Percentiles rank a stretch among this genome's conserved stretches.
Conservation (phyloP, 2,113 vertebrate genomes). For the Aspidoscelis tigris region DNA sequence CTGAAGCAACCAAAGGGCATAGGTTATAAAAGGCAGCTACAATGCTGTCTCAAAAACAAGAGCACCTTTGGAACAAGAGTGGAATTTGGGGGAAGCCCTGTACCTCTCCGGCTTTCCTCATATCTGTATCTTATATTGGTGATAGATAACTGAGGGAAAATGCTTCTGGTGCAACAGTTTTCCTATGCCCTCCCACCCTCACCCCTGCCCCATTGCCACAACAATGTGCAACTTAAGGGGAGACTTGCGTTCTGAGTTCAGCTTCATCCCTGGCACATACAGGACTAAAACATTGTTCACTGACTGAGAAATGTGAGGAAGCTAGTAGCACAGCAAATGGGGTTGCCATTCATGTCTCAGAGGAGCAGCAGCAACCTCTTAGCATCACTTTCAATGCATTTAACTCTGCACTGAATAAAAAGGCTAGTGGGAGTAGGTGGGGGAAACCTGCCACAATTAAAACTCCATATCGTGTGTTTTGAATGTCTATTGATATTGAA, state of each 20-base stretch:
- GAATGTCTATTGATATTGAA: conserved; percentile 23
- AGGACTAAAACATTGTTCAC: accelerated
- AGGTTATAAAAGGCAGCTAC: no score
- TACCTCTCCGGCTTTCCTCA: not conserved
- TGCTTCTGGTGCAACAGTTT: not conserved
- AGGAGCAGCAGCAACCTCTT: not conserved
- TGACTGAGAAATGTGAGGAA: accelerated
- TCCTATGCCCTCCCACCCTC: not conserved
- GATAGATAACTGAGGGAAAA: not conserved
- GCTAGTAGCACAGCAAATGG: not conserved
- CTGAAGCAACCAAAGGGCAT: no score
- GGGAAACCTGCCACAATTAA: conserved; percentile 1
- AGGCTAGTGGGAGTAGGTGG: not conserved
- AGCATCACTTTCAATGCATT: conserved; percentile 31
- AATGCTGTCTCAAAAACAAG: not conserved
- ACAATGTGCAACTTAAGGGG: no score
- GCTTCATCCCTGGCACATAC: not conserved
- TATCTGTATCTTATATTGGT: not conserved
- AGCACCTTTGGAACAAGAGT: not conserved
- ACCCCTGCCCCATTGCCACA: no score
- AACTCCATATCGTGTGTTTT: accelerated
- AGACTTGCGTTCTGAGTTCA: not conserved
- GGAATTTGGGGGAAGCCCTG: not conserved
- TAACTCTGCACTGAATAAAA: conserved; percentile 18
- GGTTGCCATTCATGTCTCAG: conserved; percentile 22